Conservation (phyloP, 2,797 vertebrate genomes). For the Artibeus jamaicensis region DNA sequence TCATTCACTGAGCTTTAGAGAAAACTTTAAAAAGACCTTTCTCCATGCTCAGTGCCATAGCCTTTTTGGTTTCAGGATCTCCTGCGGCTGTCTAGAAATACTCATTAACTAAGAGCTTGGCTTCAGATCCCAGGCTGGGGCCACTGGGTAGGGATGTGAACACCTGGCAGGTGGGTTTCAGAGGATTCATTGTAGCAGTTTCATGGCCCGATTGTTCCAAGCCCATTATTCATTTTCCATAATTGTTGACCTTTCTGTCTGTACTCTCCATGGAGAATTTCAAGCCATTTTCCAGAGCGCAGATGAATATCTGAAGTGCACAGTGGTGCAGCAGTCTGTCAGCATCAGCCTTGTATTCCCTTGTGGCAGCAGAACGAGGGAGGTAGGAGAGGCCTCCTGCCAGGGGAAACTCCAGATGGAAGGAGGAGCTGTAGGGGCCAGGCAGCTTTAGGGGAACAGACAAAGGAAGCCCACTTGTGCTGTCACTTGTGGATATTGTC, state of each 20-base stretch:
- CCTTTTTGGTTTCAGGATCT: neutral
- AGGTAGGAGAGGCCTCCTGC: neutral
- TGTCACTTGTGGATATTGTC: neutral
- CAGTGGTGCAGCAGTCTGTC: slow-evolving; percentile 51
- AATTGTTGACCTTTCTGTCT: slow-evolving; percentile 80
- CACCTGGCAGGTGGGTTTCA: slow-evolving; percentile 63
- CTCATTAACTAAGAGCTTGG: slow-evolving; percentile 62
- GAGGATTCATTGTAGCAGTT: slow-evolving; percentile 73
- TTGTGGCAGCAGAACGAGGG: neutral
- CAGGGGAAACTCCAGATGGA: neutral
- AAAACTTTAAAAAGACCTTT: neutral
- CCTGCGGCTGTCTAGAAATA: slow-evolving; percentile 37
- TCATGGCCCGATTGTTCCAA: slow-evolving; percentile 68
- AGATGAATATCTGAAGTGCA: slow-evolving; percentile 65
- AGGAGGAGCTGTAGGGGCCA: neutral
- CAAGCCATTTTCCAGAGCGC: slow-evolving; percentile 54
- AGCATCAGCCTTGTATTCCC: slow-evolving; percentile 44
- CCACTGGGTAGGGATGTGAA: slow-evolving; percentile 47
- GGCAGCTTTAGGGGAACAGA: neutral
- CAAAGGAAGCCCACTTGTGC: neutral
- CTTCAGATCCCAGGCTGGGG: neutral
- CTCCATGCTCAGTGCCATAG: neutral
- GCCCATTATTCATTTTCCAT: slow-evolving; percentile 78
- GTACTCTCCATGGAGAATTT: slow-evolving; percentile 66
- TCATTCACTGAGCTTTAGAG: neutral